phyloP scores from a whole-genome alignment of 2,113 vertebrate genomes.

The Nannobrachium achirus region DNA sequence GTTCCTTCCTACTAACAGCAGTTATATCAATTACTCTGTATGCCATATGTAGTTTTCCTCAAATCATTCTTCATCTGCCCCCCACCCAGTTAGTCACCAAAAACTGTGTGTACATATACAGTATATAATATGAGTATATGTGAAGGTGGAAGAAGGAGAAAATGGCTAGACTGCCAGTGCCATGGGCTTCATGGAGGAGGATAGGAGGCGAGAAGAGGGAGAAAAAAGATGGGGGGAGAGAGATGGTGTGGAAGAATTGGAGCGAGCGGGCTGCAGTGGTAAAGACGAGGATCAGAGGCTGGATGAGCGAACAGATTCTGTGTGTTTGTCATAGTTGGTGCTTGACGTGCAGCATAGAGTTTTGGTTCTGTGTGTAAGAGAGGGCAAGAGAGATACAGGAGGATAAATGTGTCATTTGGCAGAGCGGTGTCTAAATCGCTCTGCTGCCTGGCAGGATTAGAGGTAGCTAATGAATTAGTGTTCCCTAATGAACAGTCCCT shows the following conservation, averaged over 20 bases:
- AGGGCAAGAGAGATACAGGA: conserved; percentile 1
- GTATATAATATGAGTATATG: too few species aligned
- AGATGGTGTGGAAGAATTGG: conserved; percentile 40
- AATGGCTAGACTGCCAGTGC: conserved; percentile 15
- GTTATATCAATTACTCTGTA: not conserved
- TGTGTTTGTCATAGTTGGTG: conserved; percentile 47
- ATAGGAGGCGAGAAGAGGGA: conserved; percentile 10
- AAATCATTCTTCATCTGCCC: not conserved
- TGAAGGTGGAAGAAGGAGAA: too few species aligned
- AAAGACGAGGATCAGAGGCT: conserved; percentile 48
- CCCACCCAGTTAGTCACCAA: not conserved
- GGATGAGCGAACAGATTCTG: conserved; percentile 13
- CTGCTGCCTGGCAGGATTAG: conserved; percentile 29
- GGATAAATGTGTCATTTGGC: conserved; percentile 18
- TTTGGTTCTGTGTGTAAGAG: conserved; percentile 33
- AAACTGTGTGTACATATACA: too few species aligned
- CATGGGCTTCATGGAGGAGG: conserved; percentile 17
- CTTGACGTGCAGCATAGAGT: conserved; percentile 29
- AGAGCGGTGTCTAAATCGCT: conserved; percentile 17
- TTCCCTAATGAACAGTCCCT: not conserved
- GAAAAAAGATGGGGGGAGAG: conserved; percentile 8
- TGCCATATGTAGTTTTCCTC: not conserved
- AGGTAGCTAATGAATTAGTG: conserved; percentile 44
- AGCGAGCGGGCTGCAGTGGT: conserved; percentile 50
- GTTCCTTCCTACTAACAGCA: conserved; percentile 12